Conservation (phyloP, 1,140 invertebrate genomes). For the Vollenhovia emeryi region DNA sequence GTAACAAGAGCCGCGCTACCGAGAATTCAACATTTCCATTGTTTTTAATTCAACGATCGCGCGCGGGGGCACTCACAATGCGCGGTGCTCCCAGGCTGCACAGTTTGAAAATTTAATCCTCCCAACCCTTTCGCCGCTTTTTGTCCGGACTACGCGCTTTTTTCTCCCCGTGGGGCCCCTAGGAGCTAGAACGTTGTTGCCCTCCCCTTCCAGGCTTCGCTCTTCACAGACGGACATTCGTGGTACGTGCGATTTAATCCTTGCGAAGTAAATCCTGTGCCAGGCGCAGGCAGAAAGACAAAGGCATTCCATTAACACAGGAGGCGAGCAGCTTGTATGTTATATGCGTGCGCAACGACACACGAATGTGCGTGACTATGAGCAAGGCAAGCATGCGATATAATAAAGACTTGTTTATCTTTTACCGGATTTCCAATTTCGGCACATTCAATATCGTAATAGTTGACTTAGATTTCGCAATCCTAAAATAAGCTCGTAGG, state of each 20-base stretch:
- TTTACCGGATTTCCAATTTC: conserved; percentile 8
- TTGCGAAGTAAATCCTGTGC: conserved; percentile 48
- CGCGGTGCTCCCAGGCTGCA: conserved; percentile 20
- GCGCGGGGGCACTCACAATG: conserved; percentile 10
- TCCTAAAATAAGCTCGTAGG: neutral
- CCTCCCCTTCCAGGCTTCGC: conserved; percentile 19
- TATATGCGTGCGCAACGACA: conserved; percentile 17
- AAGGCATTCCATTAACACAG: conserved; percentile 42
- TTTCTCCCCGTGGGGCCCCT: neutral
- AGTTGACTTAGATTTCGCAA: neutral
- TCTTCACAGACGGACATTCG: conserved; percentile 46
- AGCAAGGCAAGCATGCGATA: too few relatives aligned
- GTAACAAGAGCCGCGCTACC: conserved; percentile 50
- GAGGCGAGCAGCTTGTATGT: conserved; percentile 22
- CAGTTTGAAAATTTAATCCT: conserved; percentile 63
- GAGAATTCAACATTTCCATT: conserved; percentile 53
- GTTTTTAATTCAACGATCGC: conserved; percentile 58
- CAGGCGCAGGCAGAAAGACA: conserved; percentile 39
- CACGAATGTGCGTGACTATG: neutral
- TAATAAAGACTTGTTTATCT: conserved; percentile 3
- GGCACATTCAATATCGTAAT: conserved; percentile 1
- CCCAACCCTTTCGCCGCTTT: conserved; percentile 41
- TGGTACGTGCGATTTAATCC: conserved; percentile 45
- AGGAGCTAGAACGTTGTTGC: conserved; percentile 38
- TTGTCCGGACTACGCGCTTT: conserved; percentile 19